These are phyloP conservation scores for Dendronephthya gigantea DNA, from an alignment of 64 coral and sea anemone genomes.

Conservation along the genomic window DNA sequence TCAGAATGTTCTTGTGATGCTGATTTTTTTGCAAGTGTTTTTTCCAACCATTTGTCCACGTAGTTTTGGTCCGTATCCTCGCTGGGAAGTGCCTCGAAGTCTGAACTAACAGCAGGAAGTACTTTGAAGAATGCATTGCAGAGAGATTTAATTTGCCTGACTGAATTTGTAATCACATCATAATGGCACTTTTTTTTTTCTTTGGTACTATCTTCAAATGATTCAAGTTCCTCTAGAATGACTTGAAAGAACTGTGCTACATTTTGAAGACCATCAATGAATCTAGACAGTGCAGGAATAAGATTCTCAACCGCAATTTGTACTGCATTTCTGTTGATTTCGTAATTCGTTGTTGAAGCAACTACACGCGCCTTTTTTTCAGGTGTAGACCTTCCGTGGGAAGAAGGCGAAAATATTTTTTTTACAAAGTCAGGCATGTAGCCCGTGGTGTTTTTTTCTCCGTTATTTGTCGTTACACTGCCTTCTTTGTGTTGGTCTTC, in stretches of 20 bases:
- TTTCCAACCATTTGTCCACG: constrained; percentile 38
- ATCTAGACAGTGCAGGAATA: constrained; percentile 20
- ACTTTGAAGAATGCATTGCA: constrained; percentile 27
- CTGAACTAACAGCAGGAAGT: constrained; percentile 21
- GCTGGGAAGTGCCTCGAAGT: constrained; percentile 25
- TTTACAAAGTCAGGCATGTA: neutral
- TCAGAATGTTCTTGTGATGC: no score
- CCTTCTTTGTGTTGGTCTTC: constrained; percentile 20
- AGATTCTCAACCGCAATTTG: neutral
- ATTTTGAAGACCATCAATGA: constrained; percentile 9
- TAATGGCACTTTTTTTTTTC: constrained; percentile 4
- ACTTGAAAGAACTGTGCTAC: constrained; percentile 41
- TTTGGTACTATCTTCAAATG: constrained; percentile 26
- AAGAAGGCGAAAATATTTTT: constrained; percentile 1
- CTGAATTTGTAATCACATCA: constrained; percentile 25
- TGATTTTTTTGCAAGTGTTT: neutral
- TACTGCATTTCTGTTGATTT: neutral
- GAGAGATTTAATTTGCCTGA: constrained; percentile 15
- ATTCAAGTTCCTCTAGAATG: constrained; percentile 22
- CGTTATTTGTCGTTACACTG: neutral
- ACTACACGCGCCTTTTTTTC: neutral
- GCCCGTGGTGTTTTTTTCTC: constrained; percentile 21
- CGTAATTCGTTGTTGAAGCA: neutral
- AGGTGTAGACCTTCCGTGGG: neutral
- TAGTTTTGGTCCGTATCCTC: neutral